Evolutionary conservation across 2,888 invertebrate genomes (phyloP).

Genomic region (Netelia inedita): DNA sequence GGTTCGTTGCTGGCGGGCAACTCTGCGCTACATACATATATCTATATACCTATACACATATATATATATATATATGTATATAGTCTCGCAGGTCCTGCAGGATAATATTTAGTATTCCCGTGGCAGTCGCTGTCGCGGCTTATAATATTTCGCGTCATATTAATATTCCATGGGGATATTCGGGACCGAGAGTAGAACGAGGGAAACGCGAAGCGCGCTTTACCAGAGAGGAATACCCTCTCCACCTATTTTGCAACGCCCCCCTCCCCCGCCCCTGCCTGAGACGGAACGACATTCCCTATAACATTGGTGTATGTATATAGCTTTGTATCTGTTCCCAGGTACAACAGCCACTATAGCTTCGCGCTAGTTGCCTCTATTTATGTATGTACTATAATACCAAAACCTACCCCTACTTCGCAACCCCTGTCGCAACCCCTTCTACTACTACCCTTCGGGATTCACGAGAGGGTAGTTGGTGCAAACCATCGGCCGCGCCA

Average conservation of each 20-base stretch:
- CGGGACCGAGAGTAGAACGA: slow-evolving; percentile 44
- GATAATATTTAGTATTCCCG: slow-evolving; percentile 84
- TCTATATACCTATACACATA: neutral
- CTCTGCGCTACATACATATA: neutral
- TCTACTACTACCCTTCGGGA: slow-evolving; percentile 17
- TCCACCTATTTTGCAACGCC: neutral
- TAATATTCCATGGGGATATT: slow-evolving; percentile 84
- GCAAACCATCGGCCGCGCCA: slow-evolving; percentile 48
- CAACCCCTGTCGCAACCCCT: neutral
- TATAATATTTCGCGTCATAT: slow-evolving; percentile 85
- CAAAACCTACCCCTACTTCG: slow-evolving; percentile 28
- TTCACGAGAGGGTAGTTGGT: slow-evolving; percentile 37
- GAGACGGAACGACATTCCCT: slow-evolving; percentile 32
- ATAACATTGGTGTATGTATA: neutral
- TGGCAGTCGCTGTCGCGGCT: slow-evolving; percentile 83
- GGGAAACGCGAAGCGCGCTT: slow-evolving; percentile 53
- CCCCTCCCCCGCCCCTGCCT: slow-evolving; percentile 34
- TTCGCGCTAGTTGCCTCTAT: slow-evolving; percentile 48
- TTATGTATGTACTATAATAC: slow-evolving; percentile 61
- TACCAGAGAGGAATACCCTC: slow-evolving; percentile 36
- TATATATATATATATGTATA: neutral
- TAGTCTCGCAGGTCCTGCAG: slow-evolving; percentile 72
- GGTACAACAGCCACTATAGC: slow-evolving; percentile 34
- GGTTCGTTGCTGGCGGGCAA: slow-evolving; percentile 30
- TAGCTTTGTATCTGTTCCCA: slow-evolving; percentile 37